Conservation (phyloP, 1,140 invertebrate species). For the Drosophila triauraria region DNA sequence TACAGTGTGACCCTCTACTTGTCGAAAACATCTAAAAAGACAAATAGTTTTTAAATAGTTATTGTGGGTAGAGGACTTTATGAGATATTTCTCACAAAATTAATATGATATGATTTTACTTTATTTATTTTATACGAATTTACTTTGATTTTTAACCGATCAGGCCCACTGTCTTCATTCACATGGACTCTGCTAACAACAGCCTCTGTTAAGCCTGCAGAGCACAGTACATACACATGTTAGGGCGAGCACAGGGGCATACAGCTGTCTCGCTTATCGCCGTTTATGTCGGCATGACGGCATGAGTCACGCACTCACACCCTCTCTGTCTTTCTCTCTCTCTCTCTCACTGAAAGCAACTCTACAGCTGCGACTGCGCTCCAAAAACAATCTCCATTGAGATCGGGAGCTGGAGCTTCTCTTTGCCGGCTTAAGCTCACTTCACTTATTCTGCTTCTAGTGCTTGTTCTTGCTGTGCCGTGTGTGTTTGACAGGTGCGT, state of each 20-base stretch:
- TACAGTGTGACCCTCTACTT: background rate
- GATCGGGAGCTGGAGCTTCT: constrained; percentile 24
- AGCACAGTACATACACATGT: background rate
- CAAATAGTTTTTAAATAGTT: no score
- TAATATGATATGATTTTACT: no score
- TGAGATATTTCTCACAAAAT: no score
- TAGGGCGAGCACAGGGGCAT: constrained; percentile 10
- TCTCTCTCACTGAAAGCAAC: background rate
- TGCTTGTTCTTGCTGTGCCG: constrained; percentile 1
- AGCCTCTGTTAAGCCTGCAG: constrained; percentile 6
- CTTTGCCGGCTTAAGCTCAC: constrained; percentile 32
- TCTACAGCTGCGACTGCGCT: constrained; percentile 45
- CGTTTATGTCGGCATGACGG: constrained; percentile 27
- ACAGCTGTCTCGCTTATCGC: constrained; percentile 40
- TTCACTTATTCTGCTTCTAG: constrained; percentile 12
- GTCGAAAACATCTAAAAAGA: no score
- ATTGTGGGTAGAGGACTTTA: no score
- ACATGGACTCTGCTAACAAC: constrained; percentile 1
- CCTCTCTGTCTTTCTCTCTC: background rate
- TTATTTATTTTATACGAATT: no score
- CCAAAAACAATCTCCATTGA: constrained; percentile 25
- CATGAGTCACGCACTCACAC: constrained; percentile 37
- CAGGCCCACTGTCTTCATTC: background rate
- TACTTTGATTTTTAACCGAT: background rate
- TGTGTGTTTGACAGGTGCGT: constrained; percentile 74